Base-by-base conservation (phyloP, 2,113 vertebrate genomes). In the Loxodonta africana region DNA sequence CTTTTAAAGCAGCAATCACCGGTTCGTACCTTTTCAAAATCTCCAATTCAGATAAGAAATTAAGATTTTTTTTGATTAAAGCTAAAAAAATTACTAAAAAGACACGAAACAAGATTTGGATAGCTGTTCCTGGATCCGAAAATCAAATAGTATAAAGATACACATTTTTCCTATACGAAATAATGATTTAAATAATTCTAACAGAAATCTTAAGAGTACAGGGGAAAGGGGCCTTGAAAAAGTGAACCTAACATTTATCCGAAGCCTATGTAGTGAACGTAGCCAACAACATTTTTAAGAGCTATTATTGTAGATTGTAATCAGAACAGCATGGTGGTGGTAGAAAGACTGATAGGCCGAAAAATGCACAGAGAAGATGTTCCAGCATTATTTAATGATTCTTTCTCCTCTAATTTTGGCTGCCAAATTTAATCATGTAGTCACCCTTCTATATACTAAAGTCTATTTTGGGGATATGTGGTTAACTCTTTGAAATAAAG, bases 401-500 rank as follows among this genome's bases (percentile, higher is more conserved):
- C 82, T 77, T 95, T 92, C 77, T 96, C 83, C 30, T 90, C 82
- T 91, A 93, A 96, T 96, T 97, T 74, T 69, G 76, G 88, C 90
- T 77, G 90, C 96, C 95, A 97, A 76, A 41, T 73, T 95, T 95
- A 98, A 98, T 98, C 95, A 97, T 60, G 71, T 78, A 63, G 46
- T 53, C 74, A 67, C 46, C 83, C 23, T 95, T 92, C 92, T 80
- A 41, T 37, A 90, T 30, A 90, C 92, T 21, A 8, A 83, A 26
- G 73, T 83, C 97, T 97, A 94, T 97, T 97, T 97, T 97, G 8
- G 83, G 96, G 17, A 48, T 26, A 91, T 94, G 96, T 83, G 97
- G 94, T 93, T 94, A 90, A 94, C 71, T 73, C 69, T 96, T 94
- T 95, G 96, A 96, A 98, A 96, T 91, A 97, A 88, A 97, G 78